phyloP scores from a whole-genome alignment of 2,888 invertebrate genomes.

The Blera fallax region DNA sequence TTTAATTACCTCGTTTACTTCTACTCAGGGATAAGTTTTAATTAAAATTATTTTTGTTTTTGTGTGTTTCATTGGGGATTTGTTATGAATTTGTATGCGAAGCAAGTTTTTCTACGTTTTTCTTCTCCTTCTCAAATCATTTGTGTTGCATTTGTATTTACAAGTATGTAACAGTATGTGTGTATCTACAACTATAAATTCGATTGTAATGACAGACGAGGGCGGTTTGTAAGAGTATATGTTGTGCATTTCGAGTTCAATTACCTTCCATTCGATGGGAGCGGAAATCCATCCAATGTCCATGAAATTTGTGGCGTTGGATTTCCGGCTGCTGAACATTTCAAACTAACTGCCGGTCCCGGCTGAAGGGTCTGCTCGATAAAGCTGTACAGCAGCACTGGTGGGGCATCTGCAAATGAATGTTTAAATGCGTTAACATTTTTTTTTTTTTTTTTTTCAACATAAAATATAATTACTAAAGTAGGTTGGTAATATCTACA shows the following conservation, averaged over 20 bases:
- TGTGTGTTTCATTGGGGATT: slow-evolving; percentile 70
- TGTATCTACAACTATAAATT: slow-evolving; percentile 60
- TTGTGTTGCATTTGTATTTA: slow-evolving; percentile 20
- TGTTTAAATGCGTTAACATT: slow-evolving; percentile 57
- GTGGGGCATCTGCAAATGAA: slow-evolving; percentile 87
- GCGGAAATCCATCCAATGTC: slow-evolving; percentile 89
- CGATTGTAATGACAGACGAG: slow-evolving; percentile 61
- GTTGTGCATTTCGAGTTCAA: slow-evolving; percentile 79
- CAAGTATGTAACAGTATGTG: not conserved
- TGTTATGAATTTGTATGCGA: slow-evolving; percentile 72
- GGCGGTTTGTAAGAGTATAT: not conserved
- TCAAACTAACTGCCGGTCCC: slow-evolving; percentile 89
- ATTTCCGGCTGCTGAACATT: slow-evolving; percentile 90
- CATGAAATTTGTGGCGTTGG: slow-evolving; percentile 91
- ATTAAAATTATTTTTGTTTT: slow-evolving; percentile 79
- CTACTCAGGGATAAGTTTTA: slow-evolving; percentile 78
- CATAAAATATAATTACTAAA: slow-evolving; percentile 37
- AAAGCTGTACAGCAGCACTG: slow-evolving; percentile 89
- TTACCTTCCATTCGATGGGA: slow-evolving; percentile 84
- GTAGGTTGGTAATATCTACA: not conserved
- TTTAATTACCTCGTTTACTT: slow-evolving; percentile 76
- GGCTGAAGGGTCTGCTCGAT: slow-evolving; percentile 90
- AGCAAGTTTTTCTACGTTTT: slow-evolving; percentile 14
- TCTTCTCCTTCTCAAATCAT: slow-evolving; percentile 46
- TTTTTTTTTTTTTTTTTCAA: not conserved